These are phyloP conservation scores for Tribolium freemani DNA, from an alignment of 2,888 invertebrate species.

Conservation along the genomic window DNA sequence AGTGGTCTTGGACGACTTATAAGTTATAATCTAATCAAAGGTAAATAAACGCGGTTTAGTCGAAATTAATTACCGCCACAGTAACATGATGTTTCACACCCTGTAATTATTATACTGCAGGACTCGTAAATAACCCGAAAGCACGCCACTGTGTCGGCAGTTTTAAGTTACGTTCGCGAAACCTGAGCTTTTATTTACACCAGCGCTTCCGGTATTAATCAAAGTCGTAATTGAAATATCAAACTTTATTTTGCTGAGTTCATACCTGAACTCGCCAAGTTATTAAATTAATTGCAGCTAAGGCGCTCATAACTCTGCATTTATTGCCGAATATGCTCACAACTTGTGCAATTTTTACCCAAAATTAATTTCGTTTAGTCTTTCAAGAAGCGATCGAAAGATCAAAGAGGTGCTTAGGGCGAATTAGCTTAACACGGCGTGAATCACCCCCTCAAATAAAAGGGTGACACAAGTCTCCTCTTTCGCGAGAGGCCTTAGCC, in stretches of 20 bases:
- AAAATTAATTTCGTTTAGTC: slow-evolving; percentile 19
- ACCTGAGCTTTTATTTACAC: slow-evolving; percentile 48
- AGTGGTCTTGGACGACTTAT: slow-evolving; percentile 16
- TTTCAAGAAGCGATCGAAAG: slow-evolving; percentile 14
- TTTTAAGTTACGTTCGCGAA: slow-evolving; percentile 47
- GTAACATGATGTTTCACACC: slow-evolving; percentile 47
- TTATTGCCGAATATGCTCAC: slow-evolving; percentile 47
- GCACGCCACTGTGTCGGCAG: slow-evolving; percentile 44
- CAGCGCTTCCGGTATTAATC: slow-evolving; percentile 47
- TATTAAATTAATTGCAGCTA: slow-evolving; percentile 49
- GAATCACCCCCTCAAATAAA: slow-evolving; percentile 27
- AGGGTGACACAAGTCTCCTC: slow-evolving; percentile 21
- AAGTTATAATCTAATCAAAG: slow-evolving; percentile 24
- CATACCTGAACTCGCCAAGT: slow-evolving; percentile 51
- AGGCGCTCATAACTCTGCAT: slow-evolving; percentile 46
- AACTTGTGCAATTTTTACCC: slow-evolving; percentile 39
- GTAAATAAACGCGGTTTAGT: slow-evolving; percentile 33
- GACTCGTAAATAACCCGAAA: slow-evolving; percentile 39
- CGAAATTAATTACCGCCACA: slow-evolving; percentile 46
- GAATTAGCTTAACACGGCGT: slow-evolving; percentile 32
- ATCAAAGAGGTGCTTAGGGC: slow-evolving; percentile 25
- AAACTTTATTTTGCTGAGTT: slow-evolving; percentile 52
- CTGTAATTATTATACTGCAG: slow-evolving; percentile 40
- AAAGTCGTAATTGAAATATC: slow-evolving; percentile 50
- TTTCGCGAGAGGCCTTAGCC: slow-evolving; percentile 18